These are phyloP conservation scores for Poecile atricapillus DNA, from an alignment of 2,113 vertebrate species.

Conservation along the genomic window DNA sequence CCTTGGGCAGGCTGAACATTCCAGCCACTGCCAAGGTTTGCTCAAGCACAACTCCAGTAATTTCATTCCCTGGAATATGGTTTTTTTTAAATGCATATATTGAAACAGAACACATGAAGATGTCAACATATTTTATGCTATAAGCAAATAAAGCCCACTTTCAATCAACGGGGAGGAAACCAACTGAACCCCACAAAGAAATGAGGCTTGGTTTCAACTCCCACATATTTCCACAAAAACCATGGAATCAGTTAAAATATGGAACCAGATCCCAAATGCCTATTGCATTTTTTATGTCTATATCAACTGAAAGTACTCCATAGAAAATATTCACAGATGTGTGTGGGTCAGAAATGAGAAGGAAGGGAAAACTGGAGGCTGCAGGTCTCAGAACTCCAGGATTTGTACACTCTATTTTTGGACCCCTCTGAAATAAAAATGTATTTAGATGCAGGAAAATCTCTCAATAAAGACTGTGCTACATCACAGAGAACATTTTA, in stretches of 20 bases:
- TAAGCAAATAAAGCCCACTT: background rate
- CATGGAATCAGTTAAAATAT: background rate
- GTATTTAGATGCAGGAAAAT: background rate
- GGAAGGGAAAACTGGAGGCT: background rate
- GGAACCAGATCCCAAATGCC: background rate
- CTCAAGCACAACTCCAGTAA: background rate
- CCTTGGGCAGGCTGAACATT: background rate
- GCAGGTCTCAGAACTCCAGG: background rate
- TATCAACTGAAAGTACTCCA: background rate
- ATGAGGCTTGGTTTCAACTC: background rate
- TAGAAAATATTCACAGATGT: background rate
- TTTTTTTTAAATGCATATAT: background rate
- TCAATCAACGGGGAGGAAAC: background rate
- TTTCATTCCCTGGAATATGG: background rate
- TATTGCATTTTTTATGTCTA: background rate
- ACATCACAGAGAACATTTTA: background rate
- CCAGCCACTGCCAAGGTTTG: background rate
- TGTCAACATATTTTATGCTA: background rate
- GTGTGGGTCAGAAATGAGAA: background rate
- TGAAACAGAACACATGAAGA: background rate
- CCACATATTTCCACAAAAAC: background rate
- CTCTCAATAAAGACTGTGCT: background rate
- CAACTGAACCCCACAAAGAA: background rate
- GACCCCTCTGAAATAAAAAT: background rate
- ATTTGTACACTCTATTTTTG: background rate